A percentile compares a stretch with the other conserved stretches of the same genome.
These are phyloP conservation scores for Cyaniris semiargus DNA, from an alignment of 2,888 invertebrate species.

Conservation along the genomic window DNA sequence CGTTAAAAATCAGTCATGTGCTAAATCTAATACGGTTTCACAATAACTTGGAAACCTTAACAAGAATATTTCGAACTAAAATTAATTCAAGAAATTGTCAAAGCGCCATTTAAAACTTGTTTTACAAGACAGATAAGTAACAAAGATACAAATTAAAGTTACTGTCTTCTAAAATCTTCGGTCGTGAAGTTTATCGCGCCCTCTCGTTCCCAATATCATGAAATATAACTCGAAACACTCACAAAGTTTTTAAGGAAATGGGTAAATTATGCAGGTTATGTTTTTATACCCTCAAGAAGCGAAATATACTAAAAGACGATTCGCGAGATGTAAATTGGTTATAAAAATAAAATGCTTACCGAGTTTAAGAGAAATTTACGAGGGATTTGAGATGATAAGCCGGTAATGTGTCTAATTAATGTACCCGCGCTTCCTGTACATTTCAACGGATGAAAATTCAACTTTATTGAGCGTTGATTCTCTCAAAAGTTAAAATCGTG, in stretches of 20 bases:
- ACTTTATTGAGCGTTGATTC: background rate
- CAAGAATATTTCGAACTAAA: background rate
- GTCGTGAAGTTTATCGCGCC: background rate
- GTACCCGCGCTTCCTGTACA: background rate
- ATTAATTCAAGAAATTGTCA: background rate
- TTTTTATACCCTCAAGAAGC: conserved; percentile 22
- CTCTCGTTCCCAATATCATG: conserved; percentile 5
- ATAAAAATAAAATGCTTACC: conserved; percentile 23
- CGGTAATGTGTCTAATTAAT: conserved; percentile 19
- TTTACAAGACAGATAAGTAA: background rate
- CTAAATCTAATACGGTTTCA: background rate
- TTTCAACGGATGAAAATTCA: background rate
- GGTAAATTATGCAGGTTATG: conserved; percentile 29
- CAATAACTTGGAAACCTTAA: background rate
- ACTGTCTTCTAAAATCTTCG: background rate
- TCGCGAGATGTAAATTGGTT: conserved; percentile 24
- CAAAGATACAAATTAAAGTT: background rate
- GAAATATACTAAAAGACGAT: conserved; percentile 22
- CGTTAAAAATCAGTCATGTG: background rate
- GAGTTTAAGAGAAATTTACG: conserved; percentile 4
- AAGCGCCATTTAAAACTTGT: background rate
- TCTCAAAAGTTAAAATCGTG: background rate
- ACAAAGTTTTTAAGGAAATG: conserved; percentile 17
- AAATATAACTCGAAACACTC: conserved; percentile 21
- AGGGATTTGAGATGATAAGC: conserved; percentile 7